Evolutionary conservation across 2,888 invertebrate species (phyloP), one percentile per base, ranked within the genome.

Genomic region (Synergus laeviventris): DNA sequence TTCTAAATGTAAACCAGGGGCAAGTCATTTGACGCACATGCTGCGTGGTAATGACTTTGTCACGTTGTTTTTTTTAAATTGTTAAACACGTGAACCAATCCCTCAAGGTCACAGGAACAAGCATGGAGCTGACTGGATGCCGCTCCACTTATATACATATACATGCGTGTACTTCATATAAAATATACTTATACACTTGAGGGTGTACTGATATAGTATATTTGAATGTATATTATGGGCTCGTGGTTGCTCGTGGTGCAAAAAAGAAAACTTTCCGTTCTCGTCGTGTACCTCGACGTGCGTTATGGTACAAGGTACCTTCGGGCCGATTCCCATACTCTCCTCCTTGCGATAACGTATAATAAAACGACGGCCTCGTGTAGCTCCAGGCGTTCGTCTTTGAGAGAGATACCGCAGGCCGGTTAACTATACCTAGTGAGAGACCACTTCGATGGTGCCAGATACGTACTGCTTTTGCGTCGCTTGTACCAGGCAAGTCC

Each of bases 341-440:
- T 87, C 87, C 86, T 86, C 83, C 75, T 77, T 84, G 87, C 90
- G 90, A 89, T 89, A 89, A 89, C 89, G 89, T 89, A 89, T 89
- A 89, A 89, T 89, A 89, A 31, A 61, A 89, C 87, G 89, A 88
- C 87, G 89, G 87, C 86, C 88, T 86, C 87, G 86, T 86, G 84
- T 83, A 84, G 87, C 89, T 85, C 82, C 81, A 86, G 89, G 87
- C 86, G 86, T 86, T 87, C 87, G 88, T 88, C 89, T 89, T 89
- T 78, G 82, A 82, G 82, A 81, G 82, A 81, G 82, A 81, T 82
- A 82, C 82, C 81, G 77, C 80, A 77, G 82, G 82, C 80, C 76
- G 82, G 82, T 78, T 81, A 80, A 76, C 78, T 78, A 78, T 78
- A 76, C 77, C 79, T 80, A 77, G 79, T 77, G 79, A 74, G 77